These are phyloP conservation scores for Holcopasites calliopsidis DNA, from an alignment of 1,140 invertebrate genomes.

Conservation along the genomic window DNA sequence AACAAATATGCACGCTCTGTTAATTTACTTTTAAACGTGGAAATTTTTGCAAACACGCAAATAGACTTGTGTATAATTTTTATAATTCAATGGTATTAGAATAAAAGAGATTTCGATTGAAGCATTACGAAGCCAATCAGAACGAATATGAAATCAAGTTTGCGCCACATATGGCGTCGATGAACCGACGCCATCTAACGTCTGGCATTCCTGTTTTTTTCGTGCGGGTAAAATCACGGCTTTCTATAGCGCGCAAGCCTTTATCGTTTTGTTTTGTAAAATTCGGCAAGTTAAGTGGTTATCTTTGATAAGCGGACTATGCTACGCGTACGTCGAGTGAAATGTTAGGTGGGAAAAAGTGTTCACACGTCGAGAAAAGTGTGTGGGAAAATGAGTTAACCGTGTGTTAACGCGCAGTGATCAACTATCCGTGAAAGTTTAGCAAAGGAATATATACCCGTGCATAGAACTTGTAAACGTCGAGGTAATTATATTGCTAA, in stretches of 20 bases:
- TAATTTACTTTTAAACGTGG: neutral
- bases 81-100: slow-evolving; percentile 6
- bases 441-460: slow-evolving; percentile 41
- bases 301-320: slow-evolving; percentile 49
- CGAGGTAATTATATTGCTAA: slow-evolving; percentile 35
- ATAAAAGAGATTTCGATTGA: slow-evolving; percentile 18
- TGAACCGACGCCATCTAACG: slow-evolving; percentile 79
- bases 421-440: slow-evolving; percentile 51
- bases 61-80: neutral
- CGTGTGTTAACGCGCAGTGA: slow-evolving; percentile 60
- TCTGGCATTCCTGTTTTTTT: slow-evolving; percentile 76
- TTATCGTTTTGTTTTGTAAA: slow-evolving; percentile 60
- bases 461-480: slow-evolving; percentile 38
- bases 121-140: slow-evolving; percentile 27
- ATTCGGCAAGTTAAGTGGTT: slow-evolving; percentile 40
- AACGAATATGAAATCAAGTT: slow-evolving; percentile 38
- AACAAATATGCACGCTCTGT: too few relatives aligned
- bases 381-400: slow-evolving; percentile 72
- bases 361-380: slow-evolving; percentile 52
- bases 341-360: slow-evolving; percentile 58
- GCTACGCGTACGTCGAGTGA: slow-evolving; percentile 43
- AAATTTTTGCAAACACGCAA: neutral
- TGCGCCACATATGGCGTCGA: slow-evolving; percentile 74
- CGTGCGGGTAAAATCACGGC: slow-evolving; percentile 62
- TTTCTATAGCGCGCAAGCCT: slow-evolving; percentile 61